phyloP scores from a whole-genome alignment of 2,113 vertebrate genomes.

The Epinephelus fuscoguttatus region DNA sequence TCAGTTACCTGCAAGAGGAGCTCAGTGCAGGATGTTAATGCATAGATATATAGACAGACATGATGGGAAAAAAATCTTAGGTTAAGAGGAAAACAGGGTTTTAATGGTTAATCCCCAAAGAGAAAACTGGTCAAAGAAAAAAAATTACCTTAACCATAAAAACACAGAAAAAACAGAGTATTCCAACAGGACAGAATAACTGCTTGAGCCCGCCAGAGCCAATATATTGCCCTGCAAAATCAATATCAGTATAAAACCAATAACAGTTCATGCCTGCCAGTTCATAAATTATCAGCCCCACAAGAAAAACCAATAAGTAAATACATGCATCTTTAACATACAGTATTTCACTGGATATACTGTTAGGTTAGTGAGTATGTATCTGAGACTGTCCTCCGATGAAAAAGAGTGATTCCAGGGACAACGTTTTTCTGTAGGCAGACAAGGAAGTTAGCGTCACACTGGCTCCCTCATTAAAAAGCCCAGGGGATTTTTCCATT shows the following conservation, averaged over 20 bases:
- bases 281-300: background rate
- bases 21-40: background rate
- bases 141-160: too few species aligned
- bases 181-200: background rate
- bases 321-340: background rate
- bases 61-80: background rate
- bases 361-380: background rate
- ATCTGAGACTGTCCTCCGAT: too few species aligned
- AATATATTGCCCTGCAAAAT: background rate
- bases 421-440: too few species aligned
- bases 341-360: background rate
- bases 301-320: background rate
- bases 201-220: background rate
- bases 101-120: background rate
- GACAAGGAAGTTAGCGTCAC: too few species aligned
- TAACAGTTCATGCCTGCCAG: background rate
- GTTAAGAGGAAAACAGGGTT: background rate
- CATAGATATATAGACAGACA: background rate
- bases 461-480: too few species aligned
- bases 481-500: too few species aligned
- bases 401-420: too few species aligned
- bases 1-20: slow-evolving; percentile 19
- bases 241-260: background rate
- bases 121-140: background rate
- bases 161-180: background rate